These are phyloP conservation scores for Neogale vison DNA, from an alignment of 2,113 vertebrate genomes.

Conservation along the genomic window DNA sequence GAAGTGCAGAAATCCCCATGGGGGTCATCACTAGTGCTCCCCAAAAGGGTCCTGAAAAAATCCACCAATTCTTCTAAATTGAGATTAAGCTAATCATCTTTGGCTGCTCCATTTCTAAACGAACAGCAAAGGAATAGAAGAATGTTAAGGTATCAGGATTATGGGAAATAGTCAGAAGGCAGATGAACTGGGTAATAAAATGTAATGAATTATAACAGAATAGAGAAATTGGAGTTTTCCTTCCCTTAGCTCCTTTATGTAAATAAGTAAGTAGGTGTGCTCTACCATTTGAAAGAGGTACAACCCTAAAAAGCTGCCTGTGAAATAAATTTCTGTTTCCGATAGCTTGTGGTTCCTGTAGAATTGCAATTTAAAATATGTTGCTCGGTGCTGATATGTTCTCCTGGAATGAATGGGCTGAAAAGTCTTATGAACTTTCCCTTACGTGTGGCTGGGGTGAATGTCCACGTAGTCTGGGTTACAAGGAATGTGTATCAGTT, in stretches of 20 bases:
- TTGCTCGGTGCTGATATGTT: not conserved
- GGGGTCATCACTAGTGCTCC: not conserved
- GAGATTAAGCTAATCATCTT: not conserved
- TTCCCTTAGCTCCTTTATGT: not conserved
- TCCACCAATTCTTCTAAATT: not conserved
- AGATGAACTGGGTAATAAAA: not conserved
- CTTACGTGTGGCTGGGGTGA: not conserved
- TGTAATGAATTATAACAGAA: not conserved
- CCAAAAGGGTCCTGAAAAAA: not conserved
- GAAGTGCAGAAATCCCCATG: not conserved
- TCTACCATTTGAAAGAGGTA: not conserved
- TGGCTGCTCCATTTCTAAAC: not conserved
- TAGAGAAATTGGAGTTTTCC: not conserved
- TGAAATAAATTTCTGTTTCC: conserved; percentile 15
- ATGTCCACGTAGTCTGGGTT: not conserved
- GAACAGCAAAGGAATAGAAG: not conserved
- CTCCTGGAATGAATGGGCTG: not conserved
- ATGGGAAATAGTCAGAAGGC: not conserved
- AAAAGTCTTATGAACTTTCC: not conserved
- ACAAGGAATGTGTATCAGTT: not conserved
- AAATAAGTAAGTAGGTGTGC: not conserved
- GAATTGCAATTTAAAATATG: not conserved
- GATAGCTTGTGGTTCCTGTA: not conserved
- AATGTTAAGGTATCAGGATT: not conserved
- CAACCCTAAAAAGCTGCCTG: not conserved